Conservation (phyloP, 1,140 invertebrate genomes). For the Phthorimaea operculella region DNA sequence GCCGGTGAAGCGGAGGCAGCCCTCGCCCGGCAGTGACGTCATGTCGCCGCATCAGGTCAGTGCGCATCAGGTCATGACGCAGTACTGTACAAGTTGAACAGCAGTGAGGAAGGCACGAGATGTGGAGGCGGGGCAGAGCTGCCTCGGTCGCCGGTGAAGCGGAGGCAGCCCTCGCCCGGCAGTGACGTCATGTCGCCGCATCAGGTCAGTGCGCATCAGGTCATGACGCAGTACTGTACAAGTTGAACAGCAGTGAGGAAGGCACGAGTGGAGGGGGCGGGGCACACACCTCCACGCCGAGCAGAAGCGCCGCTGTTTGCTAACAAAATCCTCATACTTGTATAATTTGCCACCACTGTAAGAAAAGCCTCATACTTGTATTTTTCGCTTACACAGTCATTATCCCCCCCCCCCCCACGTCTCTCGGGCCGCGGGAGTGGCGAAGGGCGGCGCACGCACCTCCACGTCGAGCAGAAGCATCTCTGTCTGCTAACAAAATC, state of each 20-base stretch:
- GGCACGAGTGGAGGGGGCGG: conserved; percentile 77
- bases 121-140: conserved; percentile 24
- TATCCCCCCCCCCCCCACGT: conserved; percentile 58
- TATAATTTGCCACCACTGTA: too few relatives aligned
- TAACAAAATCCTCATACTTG: too few relatives aligned
- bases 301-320: conserved; percentile 96
- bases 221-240: too few relatives aligned
- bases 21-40: conserved; percentile 49
- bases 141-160: conserved; percentile 39
- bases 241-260: too few relatives aligned
- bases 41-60: conserved; percentile 57
- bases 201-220: conserved; percentile 29
- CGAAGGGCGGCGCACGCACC: conserved; percentile 85
- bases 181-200: conserved; percentile 57
- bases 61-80: neutral
- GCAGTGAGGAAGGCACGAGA: conserved; percentile 30
- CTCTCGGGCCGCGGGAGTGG: conserved; percentile 56
- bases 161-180: conserved; percentile 46
- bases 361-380: too few relatives aligned
- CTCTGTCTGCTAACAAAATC: too few relatives aligned
- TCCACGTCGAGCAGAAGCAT: conserved; percentile 98
- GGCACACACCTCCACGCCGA: conserved; percentile 96
- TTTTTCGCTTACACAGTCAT: conserved; percentile 27
- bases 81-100: conserved; percentile 58
- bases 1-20: conserved; percentile 39